Conservation (phyloP, 2,113 vertebrate species). For the Halichoerus grypus region DNA sequence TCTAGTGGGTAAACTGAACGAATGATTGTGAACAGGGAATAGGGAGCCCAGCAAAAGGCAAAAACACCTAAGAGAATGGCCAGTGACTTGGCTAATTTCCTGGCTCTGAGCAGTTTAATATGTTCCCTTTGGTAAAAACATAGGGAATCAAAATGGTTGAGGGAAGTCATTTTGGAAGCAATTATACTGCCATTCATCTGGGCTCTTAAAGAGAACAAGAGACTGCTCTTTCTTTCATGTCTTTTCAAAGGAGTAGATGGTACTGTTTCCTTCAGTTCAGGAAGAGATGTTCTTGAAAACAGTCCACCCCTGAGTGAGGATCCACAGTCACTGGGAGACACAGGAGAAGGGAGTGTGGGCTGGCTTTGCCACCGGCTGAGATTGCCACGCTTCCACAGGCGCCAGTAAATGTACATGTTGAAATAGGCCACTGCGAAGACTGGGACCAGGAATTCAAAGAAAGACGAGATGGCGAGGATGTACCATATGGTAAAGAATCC, state of each 20-base stretch:
- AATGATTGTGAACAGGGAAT: constrained; percentile 91
- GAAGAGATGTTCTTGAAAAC: neutral
- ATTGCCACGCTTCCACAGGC: constrained; percentile 89
- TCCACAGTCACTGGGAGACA: neutral
- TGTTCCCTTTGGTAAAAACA: neutral
- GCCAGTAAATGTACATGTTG: constrained; percentile 93
- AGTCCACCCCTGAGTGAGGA: neutral
- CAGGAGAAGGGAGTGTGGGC: neutral
- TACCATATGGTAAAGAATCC: neutral
- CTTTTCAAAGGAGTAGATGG: fast-evolving
- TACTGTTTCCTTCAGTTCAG: fast-evolving
- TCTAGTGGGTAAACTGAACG: constrained; percentile 81
- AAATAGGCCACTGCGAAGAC: constrained; percentile 93
- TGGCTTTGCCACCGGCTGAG: constrained; percentile 46
- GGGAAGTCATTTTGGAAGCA: constrained; percentile 25
- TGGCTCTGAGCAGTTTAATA: constrained; percentile 85
- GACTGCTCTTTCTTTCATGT: constrained; percentile 54
- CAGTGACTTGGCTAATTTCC: constrained; percentile 91
- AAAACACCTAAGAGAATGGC: constrained; percentile 91
- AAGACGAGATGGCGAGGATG: constrained; percentile 75
- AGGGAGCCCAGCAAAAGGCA: constrained; percentile 92
- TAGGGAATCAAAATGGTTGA: neutral
- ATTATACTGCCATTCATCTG: neutral
- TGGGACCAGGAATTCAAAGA: constrained; percentile 94
- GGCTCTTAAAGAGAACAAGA: constrained; percentile 34